Conservation (phyloP, 2,113 vertebrate genomes). For the Hippocampus zosterae region DNA sequence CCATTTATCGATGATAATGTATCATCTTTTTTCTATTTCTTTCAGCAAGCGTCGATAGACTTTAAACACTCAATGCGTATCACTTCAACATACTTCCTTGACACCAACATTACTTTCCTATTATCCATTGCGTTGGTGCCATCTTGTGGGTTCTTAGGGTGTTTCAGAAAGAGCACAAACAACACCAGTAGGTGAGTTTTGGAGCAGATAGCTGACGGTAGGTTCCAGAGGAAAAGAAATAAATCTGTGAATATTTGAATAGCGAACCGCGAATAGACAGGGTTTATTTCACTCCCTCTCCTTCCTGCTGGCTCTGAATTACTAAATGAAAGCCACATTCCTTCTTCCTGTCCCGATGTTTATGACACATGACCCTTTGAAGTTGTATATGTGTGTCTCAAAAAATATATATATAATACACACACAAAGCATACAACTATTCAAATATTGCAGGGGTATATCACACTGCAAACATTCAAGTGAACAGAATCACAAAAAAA, state of each 20-base stretch:
- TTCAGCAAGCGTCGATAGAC: neutral
- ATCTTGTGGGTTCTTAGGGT: neutral
- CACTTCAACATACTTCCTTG: neutral
- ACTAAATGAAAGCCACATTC: slow-evolving; percentile 67
- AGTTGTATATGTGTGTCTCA: slow-evolving; percentile 26
- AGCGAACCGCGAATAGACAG: neutral
- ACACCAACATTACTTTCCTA: neutral
- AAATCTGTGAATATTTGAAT: neutral
- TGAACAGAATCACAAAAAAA: too few species aligned
- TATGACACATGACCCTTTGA: slow-evolving; percentile 61
- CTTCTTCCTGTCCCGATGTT: slow-evolving; percentile 62
- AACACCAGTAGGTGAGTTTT: neutral
- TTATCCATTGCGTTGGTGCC: neutral
- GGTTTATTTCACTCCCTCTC: slow-evolving; percentile 25
- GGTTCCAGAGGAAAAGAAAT: neutral
- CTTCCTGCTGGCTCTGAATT: slow-evolving; percentile 49
- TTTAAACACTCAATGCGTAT: neutral
- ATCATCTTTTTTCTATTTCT: neutral
- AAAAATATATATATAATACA: neutral
- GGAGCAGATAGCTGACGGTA: neutral
- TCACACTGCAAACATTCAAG: too few species aligned
- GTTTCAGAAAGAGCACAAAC: neutral
- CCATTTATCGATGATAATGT: neutral
- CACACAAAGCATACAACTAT: neutral
- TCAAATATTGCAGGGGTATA: too few species aligned